These are phyloP conservation scores for Eumaeus atala DNA, from an alignment of 1,140 invertebrate genomes.

Conservation along the genomic window DNA sequence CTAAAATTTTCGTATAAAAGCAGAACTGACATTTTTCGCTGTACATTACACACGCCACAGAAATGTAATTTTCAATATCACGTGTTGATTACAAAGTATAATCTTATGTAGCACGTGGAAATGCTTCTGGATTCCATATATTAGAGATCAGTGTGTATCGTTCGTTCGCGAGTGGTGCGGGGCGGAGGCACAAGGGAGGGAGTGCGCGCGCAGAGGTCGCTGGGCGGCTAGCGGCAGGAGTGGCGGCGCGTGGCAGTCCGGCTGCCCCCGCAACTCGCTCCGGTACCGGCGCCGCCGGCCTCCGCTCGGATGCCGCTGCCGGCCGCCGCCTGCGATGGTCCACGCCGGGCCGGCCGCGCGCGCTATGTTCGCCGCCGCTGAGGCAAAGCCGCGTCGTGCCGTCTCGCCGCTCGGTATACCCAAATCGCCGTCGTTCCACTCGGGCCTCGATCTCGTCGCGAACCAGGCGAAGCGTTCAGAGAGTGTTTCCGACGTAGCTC, in stretches of 20 bases:
- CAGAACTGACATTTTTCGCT: too few species aligned
- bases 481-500: conserved; percentile 66
- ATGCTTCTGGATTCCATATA: conserved; percentile 31
- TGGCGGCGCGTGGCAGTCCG: conserved; percentile 48
- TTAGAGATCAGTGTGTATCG: conserved; percentile 32
- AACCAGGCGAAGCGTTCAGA: conserved; percentile 72
- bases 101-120: conserved; percentile 17
- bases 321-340: conserved; percentile 71
- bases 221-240: conserved; percentile 27
- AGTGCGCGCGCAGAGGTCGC: conserved; percentile 30
- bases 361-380: conserved; percentile 70
- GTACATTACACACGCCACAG: too few species aligned
- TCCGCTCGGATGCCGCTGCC: conserved; percentile 63
- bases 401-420: conserved; percentile 80
- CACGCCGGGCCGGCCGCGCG: conserved; percentile 68
- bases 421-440: conserved; percentile 89
- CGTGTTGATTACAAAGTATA: too few species aligned
- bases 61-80: too few species aligned
- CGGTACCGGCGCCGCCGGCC: conserved; percentile 60
- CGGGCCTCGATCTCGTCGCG: conserved; percentile 84
- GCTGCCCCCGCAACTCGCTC: conserved; percentile 55
- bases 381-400: conserved; percentile 72
- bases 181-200: conserved; percentile 20
- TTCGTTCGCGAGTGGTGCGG: conserved; percentile 19
- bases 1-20: too few species aligned